Evolutionary conservation across 2,797 vertebrate species (phyloP).

Genomic region (Trachurus trachurus): DNA sequence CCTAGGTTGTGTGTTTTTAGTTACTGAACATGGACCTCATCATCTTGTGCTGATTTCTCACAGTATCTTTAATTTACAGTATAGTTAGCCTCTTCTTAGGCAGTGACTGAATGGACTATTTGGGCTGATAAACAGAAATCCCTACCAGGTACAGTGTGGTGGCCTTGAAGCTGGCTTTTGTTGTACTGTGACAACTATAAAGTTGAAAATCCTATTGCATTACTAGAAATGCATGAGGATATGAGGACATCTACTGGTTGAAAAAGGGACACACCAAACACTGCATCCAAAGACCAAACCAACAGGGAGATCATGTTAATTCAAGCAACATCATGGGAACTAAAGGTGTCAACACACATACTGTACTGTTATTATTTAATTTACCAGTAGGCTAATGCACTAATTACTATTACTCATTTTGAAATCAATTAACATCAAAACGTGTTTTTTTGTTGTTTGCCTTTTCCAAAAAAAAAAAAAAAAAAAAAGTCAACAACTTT

Average conservation of each 20-base stretch:
- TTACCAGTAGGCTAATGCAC: background rate
- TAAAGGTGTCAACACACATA: background rate
- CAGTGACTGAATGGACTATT: background rate
- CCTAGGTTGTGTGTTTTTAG: background rate
- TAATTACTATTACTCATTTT: background rate
- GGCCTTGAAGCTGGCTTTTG: background rate
- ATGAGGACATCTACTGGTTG: slow-evolving; percentile 76
- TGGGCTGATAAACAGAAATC: background rate
- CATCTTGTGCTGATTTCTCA: background rate
- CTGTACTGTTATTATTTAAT: background rate
- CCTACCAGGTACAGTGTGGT: background rate
- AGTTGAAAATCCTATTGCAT: background rate
- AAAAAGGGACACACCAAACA: slow-evolving; percentile 1
- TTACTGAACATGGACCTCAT: background rate
- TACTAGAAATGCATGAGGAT: slow-evolving; percentile 17
- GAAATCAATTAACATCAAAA: background rate
- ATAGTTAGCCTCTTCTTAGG: background rate
- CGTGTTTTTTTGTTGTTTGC: background rate
- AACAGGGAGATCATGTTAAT: background rate
- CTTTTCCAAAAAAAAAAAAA: no score
- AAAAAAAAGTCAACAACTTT: background rate
- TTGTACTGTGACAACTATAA: background rate
- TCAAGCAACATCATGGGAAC: background rate
- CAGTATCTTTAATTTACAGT: background rate
- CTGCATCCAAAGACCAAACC: background rate